Evolutionary conservation across 2,113 vertebrate species (phyloP).

Genomic region (Recurvirostra avosetta): DNA sequence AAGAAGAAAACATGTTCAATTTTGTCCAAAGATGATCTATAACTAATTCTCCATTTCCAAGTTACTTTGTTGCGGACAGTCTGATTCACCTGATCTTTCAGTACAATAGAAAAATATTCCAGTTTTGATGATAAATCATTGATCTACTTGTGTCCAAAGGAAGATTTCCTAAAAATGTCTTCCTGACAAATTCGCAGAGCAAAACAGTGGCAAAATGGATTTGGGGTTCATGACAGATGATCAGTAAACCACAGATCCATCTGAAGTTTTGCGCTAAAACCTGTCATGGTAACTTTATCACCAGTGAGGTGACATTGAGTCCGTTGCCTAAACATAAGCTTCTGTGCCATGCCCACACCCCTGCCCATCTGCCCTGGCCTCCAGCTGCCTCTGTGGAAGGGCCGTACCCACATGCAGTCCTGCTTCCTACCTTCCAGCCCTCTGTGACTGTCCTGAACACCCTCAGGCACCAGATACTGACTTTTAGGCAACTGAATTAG

Average conservation of each 20-base stretch:
- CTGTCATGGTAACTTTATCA: neutral
- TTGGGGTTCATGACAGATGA: neutral
- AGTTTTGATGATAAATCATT: neutral
- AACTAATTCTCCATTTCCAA: neutral
- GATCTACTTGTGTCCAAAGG: neutral
- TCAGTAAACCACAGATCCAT: neutral
- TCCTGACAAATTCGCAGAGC: neutral
- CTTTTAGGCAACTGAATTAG: neutral
- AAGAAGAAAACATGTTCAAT: neutral
- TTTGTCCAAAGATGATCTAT: neutral
- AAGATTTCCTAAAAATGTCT: neutral
- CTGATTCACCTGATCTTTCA: neutral
- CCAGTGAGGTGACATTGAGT: neutral
- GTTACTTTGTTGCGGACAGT: neutral
- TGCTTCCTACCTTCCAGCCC: neutral
- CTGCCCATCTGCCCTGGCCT: neutral
- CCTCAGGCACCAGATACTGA: neutral
- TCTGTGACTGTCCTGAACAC: too few relatives aligned
- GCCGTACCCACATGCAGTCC: accelerated
- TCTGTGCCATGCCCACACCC: neutral
- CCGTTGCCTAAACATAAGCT: neutral
- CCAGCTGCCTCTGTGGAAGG: neutral
- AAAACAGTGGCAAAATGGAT: neutral
- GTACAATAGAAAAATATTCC: neutral
- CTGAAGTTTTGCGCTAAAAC: neutral